phyloP scores from a whole-genome alignment of 2,888 invertebrate species.

The Heterodera filipjevi region DNA sequence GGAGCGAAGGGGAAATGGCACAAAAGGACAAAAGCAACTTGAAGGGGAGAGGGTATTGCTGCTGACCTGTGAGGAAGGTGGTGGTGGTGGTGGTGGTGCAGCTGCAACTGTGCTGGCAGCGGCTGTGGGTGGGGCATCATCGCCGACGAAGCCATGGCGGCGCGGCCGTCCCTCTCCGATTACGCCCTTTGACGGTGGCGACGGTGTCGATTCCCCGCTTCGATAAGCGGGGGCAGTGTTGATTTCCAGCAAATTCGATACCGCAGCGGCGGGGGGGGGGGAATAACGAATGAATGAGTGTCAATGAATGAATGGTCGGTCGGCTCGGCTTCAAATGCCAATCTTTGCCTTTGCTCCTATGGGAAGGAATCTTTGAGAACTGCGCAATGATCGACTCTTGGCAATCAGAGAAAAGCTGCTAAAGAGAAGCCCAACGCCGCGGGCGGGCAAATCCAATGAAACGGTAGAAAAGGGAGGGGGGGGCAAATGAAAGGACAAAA shows the following conservation, averaged over 20 bases:
- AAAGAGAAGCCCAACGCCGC: background rate
- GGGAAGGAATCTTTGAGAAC: background rate
- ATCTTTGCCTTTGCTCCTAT: background rate
- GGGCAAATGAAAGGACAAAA: background rate
- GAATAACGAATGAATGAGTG: background rate
- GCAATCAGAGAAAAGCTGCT: background rate
- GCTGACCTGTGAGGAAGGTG: background rate
- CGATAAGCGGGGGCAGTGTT: background rate
- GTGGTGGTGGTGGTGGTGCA: conserved; percentile 4
- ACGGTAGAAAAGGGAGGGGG: background rate
- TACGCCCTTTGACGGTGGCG: conserved; percentile 3
- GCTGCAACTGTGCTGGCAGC: background rate
- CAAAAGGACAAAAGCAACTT: background rate
- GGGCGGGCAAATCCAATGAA: background rate
- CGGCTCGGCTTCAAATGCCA: background rate
- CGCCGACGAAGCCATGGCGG: background rate
- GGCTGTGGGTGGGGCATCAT: conserved; percentile 5
- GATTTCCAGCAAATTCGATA: conserved; percentile 20
- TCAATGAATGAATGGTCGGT: background rate
- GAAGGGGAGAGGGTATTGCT: background rate
- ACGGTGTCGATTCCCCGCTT: conserved; percentile 17
- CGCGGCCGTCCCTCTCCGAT: conserved; percentile 12
- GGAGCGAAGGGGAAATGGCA: background rate
- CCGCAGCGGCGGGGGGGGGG: background rate
- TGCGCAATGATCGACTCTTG: conserved; percentile 10